Percentiles rank a stretch among this genome's conserved stretches.
Conservation (phyloP, 2,797 vertebrate genomes). For the Poeciliopsis turneri region DNA sequence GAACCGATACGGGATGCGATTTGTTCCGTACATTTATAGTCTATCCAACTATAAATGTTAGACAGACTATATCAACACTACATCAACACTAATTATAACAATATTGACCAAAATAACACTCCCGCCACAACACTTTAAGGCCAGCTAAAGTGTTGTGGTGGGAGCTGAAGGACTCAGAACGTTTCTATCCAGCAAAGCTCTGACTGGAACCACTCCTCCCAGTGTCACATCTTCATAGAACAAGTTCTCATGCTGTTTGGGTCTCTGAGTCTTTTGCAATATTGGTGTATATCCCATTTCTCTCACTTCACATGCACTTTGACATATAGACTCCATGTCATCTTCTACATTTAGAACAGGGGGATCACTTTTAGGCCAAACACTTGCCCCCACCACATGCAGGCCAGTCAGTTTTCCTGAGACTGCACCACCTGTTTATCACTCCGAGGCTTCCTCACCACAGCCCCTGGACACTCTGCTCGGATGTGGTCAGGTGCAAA, state of each 20-base stretch:
- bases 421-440: neutral
- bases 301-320: constrained; percentile 7
- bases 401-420: constrained; percentile 26
- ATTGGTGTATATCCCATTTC: constrained; percentile 3
- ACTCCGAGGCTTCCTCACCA: neutral
- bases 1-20: too few species aligned
- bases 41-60: too few species aligned
- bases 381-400: constrained; percentile 28
- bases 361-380: constrained; percentile 2
- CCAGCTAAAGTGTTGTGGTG: too few species aligned
- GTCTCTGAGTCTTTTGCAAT: constrained; percentile 16
- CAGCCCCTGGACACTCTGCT: neutral
- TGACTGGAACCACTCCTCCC: neutral
- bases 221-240: constrained; percentile 12
- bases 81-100: too few species aligned
- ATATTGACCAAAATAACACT: too few species aligned
- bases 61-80: too few species aligned
- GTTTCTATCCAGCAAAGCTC: constrained; percentile 2
- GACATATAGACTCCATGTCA: neutral
- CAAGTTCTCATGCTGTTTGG: constrained; percentile 7
- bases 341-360: constrained; percentile 1
- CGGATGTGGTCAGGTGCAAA: constrained; percentile 3
- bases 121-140: too few species aligned
- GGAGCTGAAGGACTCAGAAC: neutral
- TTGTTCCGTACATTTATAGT: too few species aligned